Evolutionary conservation across 2,888 invertebrate species (phyloP), one percentile per base, ranked within the genome.

Genomic region (Idaea straminata): DNA sequence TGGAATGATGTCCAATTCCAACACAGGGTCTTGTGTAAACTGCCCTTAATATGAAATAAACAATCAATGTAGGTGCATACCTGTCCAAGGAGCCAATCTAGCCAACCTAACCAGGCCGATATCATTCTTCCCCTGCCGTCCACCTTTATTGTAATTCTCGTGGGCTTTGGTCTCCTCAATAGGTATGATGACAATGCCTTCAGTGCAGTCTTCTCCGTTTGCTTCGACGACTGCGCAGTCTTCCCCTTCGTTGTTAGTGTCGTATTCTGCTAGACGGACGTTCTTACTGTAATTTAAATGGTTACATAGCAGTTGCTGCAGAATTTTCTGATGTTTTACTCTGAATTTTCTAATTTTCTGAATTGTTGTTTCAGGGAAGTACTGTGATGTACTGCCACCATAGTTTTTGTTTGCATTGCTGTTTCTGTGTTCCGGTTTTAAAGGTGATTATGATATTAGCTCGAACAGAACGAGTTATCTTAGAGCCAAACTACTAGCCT

Each of bases 31-130:
- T 25, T 25, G 2, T 25, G 25, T 1, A 25, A 25, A 25, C 25
- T 25, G 25, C 25, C 25, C 25, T 25, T 25, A 25, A 25, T 25
- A 25, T 25, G 2, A 25, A 47, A 47, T 3, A 7, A 7, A 10
- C 7, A 0, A 10, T 13, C 10, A 13, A 47, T 36, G 36, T 36
- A 38, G 38, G 6, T 47, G 10, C 65, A 61, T 78, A 94, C 94
- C 87, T 71, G 90, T 86, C 66, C 87, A 87, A 5, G 85, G 85
- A 6, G 87, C 90, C 7, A 78, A 77, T 59, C 81, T 77, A 60
- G 76, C 80, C 57, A 94, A 72, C 64, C 89, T 84, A 57, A 94
- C 80, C 35, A 94, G 73, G 0, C 90, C 94, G 38, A 94, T 92
- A 71, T 94, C 94, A 64, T 88, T 71, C 61, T 77, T 79, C 61